Evolutionary conservation across 2,113 vertebrate species (phyloP).

Genomic region (Siphamia tubifer): DNA sequence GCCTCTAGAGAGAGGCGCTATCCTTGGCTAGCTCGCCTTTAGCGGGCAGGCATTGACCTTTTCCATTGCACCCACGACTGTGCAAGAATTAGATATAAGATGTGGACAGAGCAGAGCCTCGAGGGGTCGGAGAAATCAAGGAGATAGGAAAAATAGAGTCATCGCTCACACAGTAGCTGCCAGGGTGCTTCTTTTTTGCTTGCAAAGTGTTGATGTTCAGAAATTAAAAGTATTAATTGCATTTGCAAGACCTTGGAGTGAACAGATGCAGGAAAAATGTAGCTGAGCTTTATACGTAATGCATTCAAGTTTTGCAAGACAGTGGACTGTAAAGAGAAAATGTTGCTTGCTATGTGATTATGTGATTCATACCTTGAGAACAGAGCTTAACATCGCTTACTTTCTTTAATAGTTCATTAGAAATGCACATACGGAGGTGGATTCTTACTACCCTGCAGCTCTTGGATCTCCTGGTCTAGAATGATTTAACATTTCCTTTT

Average conservation of each 20-base stretch:
- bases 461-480: too few species aligned
- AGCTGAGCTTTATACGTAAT: background rate
- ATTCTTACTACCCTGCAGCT: too few species aligned
- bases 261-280: background rate
- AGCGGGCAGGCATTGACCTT: conserved; percentile 30
- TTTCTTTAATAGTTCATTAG: too few species aligned
- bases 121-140: background rate
- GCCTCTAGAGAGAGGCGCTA: conserved; percentile 34
- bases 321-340: too few species aligned
- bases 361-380: too few species aligned
- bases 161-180: background rate
- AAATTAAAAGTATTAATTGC: background rate
- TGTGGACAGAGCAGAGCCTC: background rate
- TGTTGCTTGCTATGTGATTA: too few species aligned
- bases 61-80: background rate
- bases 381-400: too few species aligned
- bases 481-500: too few species aligned
- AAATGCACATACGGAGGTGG: too few species aligned
- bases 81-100: conserved; percentile 15
- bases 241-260: background rate
- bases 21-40: conserved; percentile 18
- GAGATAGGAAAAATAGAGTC: background rate
- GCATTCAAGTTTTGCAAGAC: background rate
- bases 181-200: background rate
- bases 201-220: background rate